Evolutionary conservation across 2,113 vertebrate species (phyloP).

Genomic region (Thymallus thymallus): DNA sequence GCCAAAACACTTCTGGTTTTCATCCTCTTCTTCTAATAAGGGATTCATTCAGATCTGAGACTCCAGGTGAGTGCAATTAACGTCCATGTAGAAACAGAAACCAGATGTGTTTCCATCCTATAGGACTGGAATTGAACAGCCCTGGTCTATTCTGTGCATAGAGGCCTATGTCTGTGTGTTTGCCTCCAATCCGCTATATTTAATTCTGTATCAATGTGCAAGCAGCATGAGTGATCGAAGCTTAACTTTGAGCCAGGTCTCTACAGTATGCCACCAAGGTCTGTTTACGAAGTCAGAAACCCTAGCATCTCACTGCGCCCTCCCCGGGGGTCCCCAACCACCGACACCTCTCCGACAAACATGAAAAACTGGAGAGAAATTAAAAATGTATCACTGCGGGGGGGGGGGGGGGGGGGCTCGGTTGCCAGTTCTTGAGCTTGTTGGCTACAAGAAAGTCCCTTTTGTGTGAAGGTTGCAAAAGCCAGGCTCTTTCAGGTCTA

Average conservation of each 20-base stretch:
- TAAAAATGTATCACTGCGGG: slow-evolving; percentile 65
- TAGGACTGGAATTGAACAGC: too few species aligned
- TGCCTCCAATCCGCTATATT: not conserved
- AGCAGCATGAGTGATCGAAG: not conserved
- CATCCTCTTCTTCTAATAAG: too few species aligned
- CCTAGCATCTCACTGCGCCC: slow-evolving; percentile 22
- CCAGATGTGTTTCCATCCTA: too few species aligned
- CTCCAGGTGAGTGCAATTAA: too few species aligned
- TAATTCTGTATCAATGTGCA: not conserved
- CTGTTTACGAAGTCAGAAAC: not conserved
- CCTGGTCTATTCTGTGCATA: not conserved
- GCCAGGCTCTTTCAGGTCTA: slow-evolving; percentile 53
- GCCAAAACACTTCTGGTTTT: too few species aligned
- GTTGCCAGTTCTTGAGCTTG: slow-evolving; percentile 42
- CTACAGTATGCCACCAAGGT: not conserved
- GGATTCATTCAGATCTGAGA: too few species aligned
- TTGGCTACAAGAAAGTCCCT: slow-evolving; percentile 28
- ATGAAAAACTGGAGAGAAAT: slow-evolving; percentile 61
- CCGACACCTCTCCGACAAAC: slow-evolving; percentile 45
- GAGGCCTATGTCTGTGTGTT: not conserved
- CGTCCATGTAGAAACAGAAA: too few species aligned
- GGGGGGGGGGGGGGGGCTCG: slow-evolving; percentile 8
- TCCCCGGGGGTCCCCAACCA: not conserved
- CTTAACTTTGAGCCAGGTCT: not conserved
- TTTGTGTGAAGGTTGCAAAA: slow-evolving; percentile 48